Conservation (phyloP, 1,140 invertebrate species). For the Gryllus bimaculatus region DNA sequence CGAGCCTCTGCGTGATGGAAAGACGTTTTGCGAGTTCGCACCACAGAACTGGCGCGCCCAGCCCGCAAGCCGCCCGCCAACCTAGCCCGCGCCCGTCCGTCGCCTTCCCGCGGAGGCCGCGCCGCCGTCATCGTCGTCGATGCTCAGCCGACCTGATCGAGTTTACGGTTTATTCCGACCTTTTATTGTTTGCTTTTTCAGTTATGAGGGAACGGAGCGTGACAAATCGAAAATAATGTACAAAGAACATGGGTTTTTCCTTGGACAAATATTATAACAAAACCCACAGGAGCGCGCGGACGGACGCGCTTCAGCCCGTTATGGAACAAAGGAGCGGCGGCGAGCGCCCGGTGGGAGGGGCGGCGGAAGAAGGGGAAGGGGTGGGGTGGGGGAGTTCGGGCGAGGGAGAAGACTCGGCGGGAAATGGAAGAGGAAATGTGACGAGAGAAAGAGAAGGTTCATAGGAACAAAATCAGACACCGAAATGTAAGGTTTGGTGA, state of each 20-base stretch:
- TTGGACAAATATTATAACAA: not conserved
- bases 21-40: too few species aligned
- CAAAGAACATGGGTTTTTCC: not conserved
- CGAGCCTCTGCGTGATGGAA: too few species aligned
- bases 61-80: too few species aligned
- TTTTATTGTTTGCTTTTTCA: not conserved
- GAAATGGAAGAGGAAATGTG: too few species aligned
- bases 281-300: not conserved
- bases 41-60: too few species aligned
- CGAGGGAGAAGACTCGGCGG: not conserved
- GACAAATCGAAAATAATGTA: conserved; percentile 5
- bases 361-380: not conserved
- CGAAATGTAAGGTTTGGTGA: too few species aligned
- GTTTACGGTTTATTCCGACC: not conserved
- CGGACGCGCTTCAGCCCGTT: not conserved
- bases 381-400: too few species aligned
- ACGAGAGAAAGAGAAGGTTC: too few species aligned
- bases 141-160: not conserved
- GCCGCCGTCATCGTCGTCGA: not conserved
- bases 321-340: not conserved
- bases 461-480: too few species aligned
- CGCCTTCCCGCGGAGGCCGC: too few species aligned
- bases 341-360: not conserved
- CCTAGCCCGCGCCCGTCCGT: too few species aligned
- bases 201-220: not conserved